These are phyloP conservation scores for Malachius bipustulatus DNA, from an alignment of 2,888 invertebrate species.

Conservation along the genomic window DNA sequence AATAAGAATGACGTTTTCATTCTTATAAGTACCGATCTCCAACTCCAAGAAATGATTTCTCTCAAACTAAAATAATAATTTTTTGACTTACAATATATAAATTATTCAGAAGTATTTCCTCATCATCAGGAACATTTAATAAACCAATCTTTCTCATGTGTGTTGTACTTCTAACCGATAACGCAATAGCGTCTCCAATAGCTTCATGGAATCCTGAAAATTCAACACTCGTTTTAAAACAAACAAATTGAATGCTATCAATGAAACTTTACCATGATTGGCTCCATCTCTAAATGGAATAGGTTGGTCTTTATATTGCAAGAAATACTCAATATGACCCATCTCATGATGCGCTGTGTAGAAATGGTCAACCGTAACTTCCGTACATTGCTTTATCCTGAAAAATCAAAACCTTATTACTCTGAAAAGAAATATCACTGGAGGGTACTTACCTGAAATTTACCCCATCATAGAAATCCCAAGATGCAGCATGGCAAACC, in stretches of 20 bases:
- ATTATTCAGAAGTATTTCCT: slow-evolving; percentile 45
- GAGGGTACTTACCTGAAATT: slow-evolving; percentile 62
- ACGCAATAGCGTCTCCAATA: slow-evolving; percentile 46
- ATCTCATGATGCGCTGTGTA: slow-evolving; percentile 67
- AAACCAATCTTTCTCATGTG: slow-evolving; percentile 58
- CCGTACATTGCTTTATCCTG: slow-evolving; percentile 65
- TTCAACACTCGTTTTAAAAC: background rate
- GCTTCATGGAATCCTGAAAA: slow-evolving; percentile 47
- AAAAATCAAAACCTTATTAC: slow-evolving; percentile 27
- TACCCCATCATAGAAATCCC: slow-evolving; percentile 72
- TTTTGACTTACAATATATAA: slow-evolving; percentile 48
- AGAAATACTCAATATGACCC: slow-evolving; percentile 68
- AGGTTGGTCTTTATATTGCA: slow-evolving; percentile 63
- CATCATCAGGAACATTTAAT: slow-evolving; percentile 45
- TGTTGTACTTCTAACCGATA: slow-evolving; percentile 45
- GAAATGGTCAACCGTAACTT: slow-evolving; percentile 51
- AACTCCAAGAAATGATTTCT: too few species aligned
- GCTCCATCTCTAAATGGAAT: slow-evolving; percentile 59
- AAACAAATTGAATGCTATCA: too few species aligned
- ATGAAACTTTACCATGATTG: slow-evolving; percentile 41
- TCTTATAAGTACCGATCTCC: too few species aligned
- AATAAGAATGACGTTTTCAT: too few species aligned
- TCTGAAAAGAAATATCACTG: background rate
- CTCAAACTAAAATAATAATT: too few species aligned
- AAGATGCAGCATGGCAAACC: slow-evolving; percentile 79